Base-by-base conservation (phyloP, 1,140 invertebrate genomes). In the Calliphora vicina region DNA sequence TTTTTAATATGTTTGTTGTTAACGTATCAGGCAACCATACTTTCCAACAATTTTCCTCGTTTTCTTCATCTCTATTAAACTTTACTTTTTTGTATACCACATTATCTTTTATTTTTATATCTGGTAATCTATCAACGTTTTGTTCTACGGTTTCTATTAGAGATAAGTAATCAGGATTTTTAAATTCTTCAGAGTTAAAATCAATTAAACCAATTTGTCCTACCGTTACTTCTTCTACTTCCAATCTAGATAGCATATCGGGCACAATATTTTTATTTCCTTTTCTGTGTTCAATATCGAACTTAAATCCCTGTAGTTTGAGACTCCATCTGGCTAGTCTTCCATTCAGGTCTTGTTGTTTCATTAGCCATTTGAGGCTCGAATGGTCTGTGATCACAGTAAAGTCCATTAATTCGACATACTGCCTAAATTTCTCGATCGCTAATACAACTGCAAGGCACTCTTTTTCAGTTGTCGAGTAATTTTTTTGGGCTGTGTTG, bases 381-480 rank as follows among this genome's bases (percentile, higher is more conserved):
- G 35, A 35, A 35, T 35, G 35, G 35, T 35, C 29, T 29, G 35
- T 35, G 35, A 35, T 35, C 35, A 35, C 35, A 35, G 35, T 35
- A 35, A 35, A 35, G 35, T 35, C 35, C 35, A 35, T 35, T 35
- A 35, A 35, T 35, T 35, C 5, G 35, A 35, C 35, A 35, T 35
- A 35, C 10, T 35, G 35, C 35, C 35, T 35, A 35, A 91, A 92
- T 74, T 91, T 85, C 82, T 91, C 86, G 1, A 92, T 86, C 4
- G 90, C 91, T 82, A 86, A 86, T 0, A 93, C 74, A 10, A 92
- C 85, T 12, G 90, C 91, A 25, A 92, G 84, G 25, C 88, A 86
- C 10, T 35, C 35, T 35, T 35, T 35, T 35, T 35, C 35, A 35
- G 35, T 35, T 35, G 35, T 35, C 35, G 35, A 35, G 35, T 35